A percentile compares a stretch with the other conserved stretches of the same genome.
phyloP scores from a whole-genome alignment of 2,113 vertebrate species.

The Lates calcarifer region DNA sequence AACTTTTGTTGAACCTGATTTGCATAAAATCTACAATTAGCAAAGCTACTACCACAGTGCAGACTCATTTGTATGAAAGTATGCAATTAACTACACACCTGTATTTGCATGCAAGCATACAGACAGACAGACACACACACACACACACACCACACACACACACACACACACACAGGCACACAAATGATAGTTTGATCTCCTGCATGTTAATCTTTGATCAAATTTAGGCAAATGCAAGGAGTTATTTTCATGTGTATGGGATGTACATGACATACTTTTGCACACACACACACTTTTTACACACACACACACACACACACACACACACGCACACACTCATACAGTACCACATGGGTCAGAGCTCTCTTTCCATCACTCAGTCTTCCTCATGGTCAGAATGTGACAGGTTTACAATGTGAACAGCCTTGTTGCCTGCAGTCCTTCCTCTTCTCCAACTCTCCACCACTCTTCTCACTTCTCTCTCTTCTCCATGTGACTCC shows the following conservation, averaged over 20 bases:
- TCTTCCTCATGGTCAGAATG: conserved; percentile 11
- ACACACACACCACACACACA: neutral
- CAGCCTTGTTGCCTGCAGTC: conserved; percentile 24
- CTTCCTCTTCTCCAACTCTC: conserved; percentile 16
- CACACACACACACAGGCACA: neutral
- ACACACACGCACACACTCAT: neutral
- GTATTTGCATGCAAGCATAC: conserved; percentile 7
- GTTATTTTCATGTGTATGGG: too few species aligned
- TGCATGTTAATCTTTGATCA: too few species aligned
- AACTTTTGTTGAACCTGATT: conserved; percentile 28
- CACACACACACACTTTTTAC: neutral
- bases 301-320: neutral
- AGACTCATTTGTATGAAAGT: conserved; percentile 32
- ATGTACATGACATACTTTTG: too few species aligned
- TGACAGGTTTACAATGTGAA: conserved; percentile 43
- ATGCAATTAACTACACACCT: neutral
- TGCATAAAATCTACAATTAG: conserved; percentile 13
- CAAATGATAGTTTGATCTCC: neutral
- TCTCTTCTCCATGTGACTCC: conserved; percentile 49
- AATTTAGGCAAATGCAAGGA: too few species aligned
- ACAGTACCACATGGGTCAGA: neutral
- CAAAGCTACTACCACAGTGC: neutral
- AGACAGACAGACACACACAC: neutral
- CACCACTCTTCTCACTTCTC: conserved; percentile 3
- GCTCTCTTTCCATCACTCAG: neutral